A percentile compares a stretch with the other conserved stretches of the same genome.
Evolutionary conservation across 2,113 vertebrate genomes (phyloP).

Genomic region (Mohoua ochrocephala): DNA sequence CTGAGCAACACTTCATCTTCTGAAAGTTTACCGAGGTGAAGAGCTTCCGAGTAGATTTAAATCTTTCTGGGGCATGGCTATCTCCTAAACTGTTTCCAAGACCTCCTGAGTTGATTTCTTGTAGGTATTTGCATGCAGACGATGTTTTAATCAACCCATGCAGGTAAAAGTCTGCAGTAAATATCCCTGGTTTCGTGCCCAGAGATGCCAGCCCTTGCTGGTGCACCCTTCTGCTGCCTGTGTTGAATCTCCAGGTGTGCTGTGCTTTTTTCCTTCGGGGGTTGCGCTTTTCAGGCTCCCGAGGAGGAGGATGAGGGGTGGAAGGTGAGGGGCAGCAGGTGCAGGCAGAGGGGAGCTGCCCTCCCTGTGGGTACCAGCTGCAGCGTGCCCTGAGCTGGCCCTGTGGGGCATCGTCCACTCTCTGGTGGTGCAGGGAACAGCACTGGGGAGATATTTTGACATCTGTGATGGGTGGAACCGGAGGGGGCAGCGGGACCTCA

Average conservation of each 20-base stretch:
- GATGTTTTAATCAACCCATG: neutral
- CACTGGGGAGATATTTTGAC: neutral
- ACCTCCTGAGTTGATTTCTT: neutral
- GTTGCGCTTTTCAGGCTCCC: neutral
- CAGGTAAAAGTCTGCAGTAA: neutral
- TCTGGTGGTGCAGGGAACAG: neutral
- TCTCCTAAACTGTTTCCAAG: neutral
- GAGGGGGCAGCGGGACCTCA: neutral
- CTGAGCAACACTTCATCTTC: neutral
- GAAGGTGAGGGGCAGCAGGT: neutral
- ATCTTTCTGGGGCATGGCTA: neutral
- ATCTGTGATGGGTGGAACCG: rapidly evolving
- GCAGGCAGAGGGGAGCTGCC: neutral
- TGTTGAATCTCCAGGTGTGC: neutral
- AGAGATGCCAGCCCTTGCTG: neutral
- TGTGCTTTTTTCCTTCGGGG: neutral
- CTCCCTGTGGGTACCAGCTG: neutral
- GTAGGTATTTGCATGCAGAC: neutral
- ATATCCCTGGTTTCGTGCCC: too few species aligned
- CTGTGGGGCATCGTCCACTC: neutral
- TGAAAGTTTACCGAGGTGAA: neutral
- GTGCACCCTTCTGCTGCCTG: neutral
- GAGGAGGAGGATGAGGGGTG: neutral
- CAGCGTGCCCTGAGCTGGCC: neutral
- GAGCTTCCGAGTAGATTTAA: neutral